Percentiles rank a stretch among this genome's conserved stretches.
Conservation (phyloP, 2,113 vertebrate species). For the Miniopterus natalensis region DNA sequence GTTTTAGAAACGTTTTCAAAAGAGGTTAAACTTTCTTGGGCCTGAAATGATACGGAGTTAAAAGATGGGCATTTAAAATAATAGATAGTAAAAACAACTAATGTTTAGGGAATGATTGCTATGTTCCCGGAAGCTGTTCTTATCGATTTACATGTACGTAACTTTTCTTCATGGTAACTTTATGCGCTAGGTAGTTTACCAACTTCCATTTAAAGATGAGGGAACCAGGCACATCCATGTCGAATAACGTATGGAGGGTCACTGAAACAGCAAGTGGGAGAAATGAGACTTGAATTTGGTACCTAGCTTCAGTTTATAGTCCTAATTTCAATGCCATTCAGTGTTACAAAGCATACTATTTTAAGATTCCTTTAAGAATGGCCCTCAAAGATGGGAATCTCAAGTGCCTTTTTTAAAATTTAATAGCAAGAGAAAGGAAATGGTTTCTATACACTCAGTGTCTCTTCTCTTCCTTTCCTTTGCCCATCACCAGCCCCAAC, state of each 20-base stretch:
- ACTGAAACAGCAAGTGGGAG: background rate
- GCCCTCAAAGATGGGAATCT: background rate
- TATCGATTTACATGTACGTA: background rate
- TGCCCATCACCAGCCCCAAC: background rate
- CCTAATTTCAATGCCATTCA: background rate
- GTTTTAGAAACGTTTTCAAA: constrained; percentile 22
- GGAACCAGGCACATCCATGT: background rate
- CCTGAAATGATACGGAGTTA: background rate
- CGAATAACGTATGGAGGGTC: background rate
- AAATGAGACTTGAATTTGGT: background rate
- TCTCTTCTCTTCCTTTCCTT: background rate
- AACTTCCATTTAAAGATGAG: background rate
- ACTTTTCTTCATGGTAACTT: constrained; percentile 13
- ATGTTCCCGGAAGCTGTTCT: background rate
- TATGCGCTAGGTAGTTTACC: background rate
- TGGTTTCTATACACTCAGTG: background rate
- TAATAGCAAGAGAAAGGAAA: background rate
- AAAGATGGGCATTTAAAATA: constrained; percentile 1
- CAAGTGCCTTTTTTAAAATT: background rate
- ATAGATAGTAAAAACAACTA: background rate
- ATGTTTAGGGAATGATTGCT: background rate
- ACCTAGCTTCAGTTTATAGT: background rate
- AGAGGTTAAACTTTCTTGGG: background rate
- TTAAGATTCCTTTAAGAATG: background rate
- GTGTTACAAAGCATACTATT: background rate